Percentiles rank a stretch among this genome's conserved stretches.
phyloP scores from a whole-genome alignment of 2,113 vertebrate species.

The Phalacrocorax aristotelis region DNA sequence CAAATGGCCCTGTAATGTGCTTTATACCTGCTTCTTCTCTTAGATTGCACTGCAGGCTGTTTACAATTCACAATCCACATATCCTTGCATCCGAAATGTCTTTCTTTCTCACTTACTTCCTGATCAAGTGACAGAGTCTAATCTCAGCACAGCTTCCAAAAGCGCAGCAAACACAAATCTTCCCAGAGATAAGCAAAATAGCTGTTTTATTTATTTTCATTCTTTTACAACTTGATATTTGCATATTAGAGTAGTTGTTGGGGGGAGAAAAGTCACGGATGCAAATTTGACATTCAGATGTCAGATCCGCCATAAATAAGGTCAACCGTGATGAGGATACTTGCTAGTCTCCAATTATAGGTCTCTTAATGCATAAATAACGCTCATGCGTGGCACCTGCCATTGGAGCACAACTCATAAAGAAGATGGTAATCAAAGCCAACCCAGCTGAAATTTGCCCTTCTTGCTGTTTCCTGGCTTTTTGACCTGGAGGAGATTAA shows the following conservation, averaged over 20 bases:
- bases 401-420: conserved; percentile 33
- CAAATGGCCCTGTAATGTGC: conserved; percentile 36
- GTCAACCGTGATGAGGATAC: conserved; percentile 73
- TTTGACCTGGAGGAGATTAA: conserved; percentile 1
- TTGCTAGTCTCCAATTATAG: conserved; percentile 76
- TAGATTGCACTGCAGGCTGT: conserved; percentile 29
- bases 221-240: conserved; percentile 61
- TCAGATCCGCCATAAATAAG: conserved; percentile 74
- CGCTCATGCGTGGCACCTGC: conserved; percentile 68
- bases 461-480: background rate
- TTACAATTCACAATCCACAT: conserved; percentile 54
- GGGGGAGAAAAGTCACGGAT: conserved; percentile 52
- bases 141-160: background rate
- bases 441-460: background rate
- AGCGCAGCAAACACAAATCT: conserved; percentile 19
- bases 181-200: conserved; percentile 51
- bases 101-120: conserved; percentile 31
- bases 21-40: conserved; percentile 25
- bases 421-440: conserved; percentile 32
- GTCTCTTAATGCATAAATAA: conserved; percentile 73
- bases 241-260: conserved; percentile 70
- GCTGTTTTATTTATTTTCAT: conserved; percentile 24
- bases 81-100: background rate
- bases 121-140: conserved; percentile 50
- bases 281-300: conserved; percentile 78